Percentiles rank a stretch among this genome's conserved stretches.
Evolutionary conservation across 2,113 vertebrate species (phyloP).

Genomic region (Chloropsis cyanopogon): DNA sequence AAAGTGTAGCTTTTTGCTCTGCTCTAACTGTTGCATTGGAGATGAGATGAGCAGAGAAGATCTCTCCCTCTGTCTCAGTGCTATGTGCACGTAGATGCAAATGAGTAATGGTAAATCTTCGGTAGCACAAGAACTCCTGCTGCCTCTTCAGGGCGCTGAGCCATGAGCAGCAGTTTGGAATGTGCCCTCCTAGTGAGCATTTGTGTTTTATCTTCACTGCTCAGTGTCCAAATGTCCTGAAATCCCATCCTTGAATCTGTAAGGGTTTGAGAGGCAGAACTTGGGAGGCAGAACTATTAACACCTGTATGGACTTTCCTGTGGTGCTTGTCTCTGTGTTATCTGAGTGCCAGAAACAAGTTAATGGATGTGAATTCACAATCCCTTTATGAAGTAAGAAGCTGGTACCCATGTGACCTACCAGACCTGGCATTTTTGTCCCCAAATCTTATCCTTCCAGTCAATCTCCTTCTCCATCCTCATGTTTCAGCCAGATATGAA

Average conservation of each 20-base stretch:
- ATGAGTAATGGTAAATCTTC: background rate
- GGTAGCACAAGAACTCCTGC: background rate
- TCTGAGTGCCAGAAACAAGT: background rate
- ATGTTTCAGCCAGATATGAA: background rate
- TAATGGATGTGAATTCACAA: background rate
- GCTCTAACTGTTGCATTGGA: background rate
- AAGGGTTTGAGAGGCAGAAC: background rate
- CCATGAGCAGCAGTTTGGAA: background rate
- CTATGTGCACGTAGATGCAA: fast-evolving
- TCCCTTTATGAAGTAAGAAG: background rate
- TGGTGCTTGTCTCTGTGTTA: background rate
- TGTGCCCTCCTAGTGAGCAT: background rate
- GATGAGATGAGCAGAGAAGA: background rate
- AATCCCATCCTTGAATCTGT: background rate
- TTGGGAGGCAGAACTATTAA: background rate
- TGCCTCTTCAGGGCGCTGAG: background rate
- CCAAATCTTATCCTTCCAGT: background rate
- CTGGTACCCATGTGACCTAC: background rate
- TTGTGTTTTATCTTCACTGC: background rate
- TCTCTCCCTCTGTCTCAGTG: background rate
- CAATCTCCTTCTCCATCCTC: background rate
- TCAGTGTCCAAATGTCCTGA: background rate
- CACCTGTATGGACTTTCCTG: background rate
- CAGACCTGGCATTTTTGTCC: background rate
- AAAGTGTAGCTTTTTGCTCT: background rate